Evolutionary conservation across 2,113 vertebrate genomes (phyloP), one percentile per base, ranked within the genome.

Genomic region (Boulengerochromis microlepis): DNA sequence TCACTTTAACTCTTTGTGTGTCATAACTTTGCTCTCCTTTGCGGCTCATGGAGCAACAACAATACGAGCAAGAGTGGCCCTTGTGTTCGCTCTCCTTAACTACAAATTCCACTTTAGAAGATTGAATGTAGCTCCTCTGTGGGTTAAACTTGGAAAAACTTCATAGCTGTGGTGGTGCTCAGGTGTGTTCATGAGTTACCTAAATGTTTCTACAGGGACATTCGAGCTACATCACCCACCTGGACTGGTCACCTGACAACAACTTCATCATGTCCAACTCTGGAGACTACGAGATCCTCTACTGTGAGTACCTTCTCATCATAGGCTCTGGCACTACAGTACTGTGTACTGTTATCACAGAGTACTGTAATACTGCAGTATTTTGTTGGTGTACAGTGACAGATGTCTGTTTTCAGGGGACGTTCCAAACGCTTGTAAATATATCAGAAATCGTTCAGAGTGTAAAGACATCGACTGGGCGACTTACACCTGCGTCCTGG

Each of bases 181-280:
- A 33, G 22, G 56, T 64, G 22, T 56, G 19, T 53, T 87, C 11
- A 83, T 80, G 16, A 56, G 7, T 24, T 69, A 42, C 22, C 18
- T 88, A 45, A 69, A 16, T 90, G 16, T 57, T 26, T 87, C 61
- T 88, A 94, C 96, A 99, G 99, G 99, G 99, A 96, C 99, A 99
- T 98, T 99, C 99, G 96, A 99, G 99, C 96, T 99, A 99, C 95
- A 99, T 99, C 96, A 99, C 99, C 83, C 99, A 99, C 95, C 97
- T 99, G 93, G 99, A 99, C 96, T 99, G 98, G 98, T 99, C 98
- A 91, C 99, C 98, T 12, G 98, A 99, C 96, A 99, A 99, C 95
- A 98, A 97, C 92, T 97, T 97, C 89, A 99, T 99, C 96, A 99
- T 99, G 99, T 99, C 99, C 95, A 99, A 99, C 97, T 99, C 99